phyloP scores from a whole-genome alignment of 1,140 invertebrate species.

The Bemisia tabaci region DNA sequence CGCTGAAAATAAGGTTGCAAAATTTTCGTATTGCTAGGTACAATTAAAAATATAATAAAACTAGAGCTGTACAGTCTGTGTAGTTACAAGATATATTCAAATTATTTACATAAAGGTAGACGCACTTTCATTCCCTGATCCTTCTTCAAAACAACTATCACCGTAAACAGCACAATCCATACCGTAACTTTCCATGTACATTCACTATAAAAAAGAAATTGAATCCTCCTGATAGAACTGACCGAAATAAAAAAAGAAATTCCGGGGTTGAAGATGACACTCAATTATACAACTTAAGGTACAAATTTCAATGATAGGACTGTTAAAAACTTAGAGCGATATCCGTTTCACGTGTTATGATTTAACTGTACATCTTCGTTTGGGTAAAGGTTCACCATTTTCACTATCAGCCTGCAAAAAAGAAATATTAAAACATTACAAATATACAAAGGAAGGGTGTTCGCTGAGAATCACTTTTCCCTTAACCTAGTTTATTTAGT shows the following conservation, averaged over 20 bases:
- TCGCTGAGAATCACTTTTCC: not conserved
- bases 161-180: too few species aligned
- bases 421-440: conserved; percentile 26
- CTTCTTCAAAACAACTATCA: conserved; percentile 1
- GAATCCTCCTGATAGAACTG: not conserved
- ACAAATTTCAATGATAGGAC: not conserved
- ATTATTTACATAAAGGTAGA: not conserved
- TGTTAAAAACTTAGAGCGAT: not conserved
- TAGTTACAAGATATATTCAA: not conserved
- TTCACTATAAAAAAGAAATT: too few species aligned
- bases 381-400: conserved; percentile 10
- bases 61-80: not conserved
- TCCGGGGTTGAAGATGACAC: not conserved
- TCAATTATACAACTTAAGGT: not conserved
- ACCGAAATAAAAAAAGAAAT: not conserved
- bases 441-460: conserved; percentile 18
- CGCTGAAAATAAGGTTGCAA: not conserved
- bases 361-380: conserved; percentile 4
- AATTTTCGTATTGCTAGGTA: not conserved
- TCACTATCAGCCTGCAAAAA: conserved; percentile 15
- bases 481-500: not conserved
- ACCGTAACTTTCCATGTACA: too few species aligned
- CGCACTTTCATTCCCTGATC: conserved; percentile 2
- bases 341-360: not conserved
- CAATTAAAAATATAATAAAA: not conserved